Base-by-base conservation (phyloP, 2,888 invertebrate genomes). In the Erynnis tages region DNA sequence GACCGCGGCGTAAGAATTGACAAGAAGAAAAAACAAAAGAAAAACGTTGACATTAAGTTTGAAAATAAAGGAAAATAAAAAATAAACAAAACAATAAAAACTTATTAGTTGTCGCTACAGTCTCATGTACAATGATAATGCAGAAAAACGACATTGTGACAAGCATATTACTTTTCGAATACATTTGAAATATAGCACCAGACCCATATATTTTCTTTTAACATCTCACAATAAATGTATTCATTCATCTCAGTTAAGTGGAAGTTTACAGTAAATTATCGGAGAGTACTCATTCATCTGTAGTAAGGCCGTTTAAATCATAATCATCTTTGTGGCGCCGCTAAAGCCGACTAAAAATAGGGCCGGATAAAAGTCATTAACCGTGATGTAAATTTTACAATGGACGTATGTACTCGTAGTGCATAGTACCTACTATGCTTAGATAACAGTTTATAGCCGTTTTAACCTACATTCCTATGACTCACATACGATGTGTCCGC, bases 381-480 rank as follows among this genome's bases (percentile, higher is more conserved):
- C 52, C 41, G 34, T 32, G 48, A 52, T 50, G 57, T 55, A 56
- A 53, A 58, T 57, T 57, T 57, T 56, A 54, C 44, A 50, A 49
- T 50, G 57, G 54, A 50, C 55, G 48, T 41, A 52, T 44, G 14
- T 50, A 53, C 48, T 65, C 62, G 62, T 64, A 63, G 58, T 63
- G 65, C 67, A 43, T 55, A 64, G 68, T 69, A 41, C 32, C 41
- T 30, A 13, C 29, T 67, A 67, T 66, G 63, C 67, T 65, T 62
- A 73, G 80, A 79, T 80, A 81, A 78, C 70, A 71, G 60, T 79
- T 76, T 78, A 79, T 70, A 65, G 63, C 69, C 62, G 65, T 65
- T 67, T 79, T 77, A 76, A 74, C 79, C 79, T 67, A 78, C 66
- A 73, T 78, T 68, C 61, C 57, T 56, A 54, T 62, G 55, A 58